These are phyloP conservation scores for Saguinus midas DNA, from an alignment of 2,113 vertebrate genomes.

Conservation along the genomic window DNA sequence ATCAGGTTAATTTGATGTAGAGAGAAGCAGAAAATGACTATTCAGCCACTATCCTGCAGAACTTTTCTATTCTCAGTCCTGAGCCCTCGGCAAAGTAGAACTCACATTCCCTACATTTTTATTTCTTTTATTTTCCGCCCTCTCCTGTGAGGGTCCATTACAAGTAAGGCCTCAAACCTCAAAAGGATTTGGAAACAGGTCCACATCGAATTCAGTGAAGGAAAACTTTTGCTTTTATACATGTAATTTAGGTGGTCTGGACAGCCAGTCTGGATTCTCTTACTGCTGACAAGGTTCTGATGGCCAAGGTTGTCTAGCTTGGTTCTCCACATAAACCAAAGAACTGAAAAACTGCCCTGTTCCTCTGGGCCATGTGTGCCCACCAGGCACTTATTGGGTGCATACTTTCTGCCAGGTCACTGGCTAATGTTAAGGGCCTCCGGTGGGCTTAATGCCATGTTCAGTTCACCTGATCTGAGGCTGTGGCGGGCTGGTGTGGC, in stretches of 20 bases:
- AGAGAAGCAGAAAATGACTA: not conserved
- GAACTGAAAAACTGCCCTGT: not conserved
- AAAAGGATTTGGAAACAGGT: not conserved
- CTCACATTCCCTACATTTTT: conserved; percentile 40
- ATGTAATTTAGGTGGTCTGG: not conserved
- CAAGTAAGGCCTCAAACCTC: not conserved
- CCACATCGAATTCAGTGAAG: not conserved
- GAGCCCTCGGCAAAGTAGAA: not conserved
- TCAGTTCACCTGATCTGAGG: conserved; percentile 44
- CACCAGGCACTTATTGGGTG: not conserved
- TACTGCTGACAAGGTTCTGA: not conserved
- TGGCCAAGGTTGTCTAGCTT: not conserved
- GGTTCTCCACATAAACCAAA: conserved; percentile 1
- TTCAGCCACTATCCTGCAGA: not conserved
- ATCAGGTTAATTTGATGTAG: not conserved
- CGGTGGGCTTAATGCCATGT: not conserved
- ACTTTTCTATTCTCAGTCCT: conserved; percentile 21
- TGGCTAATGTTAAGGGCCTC: conserved; percentile 1
- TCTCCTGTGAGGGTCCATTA: not conserved
- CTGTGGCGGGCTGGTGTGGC: not conserved
- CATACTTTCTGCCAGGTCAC: not conserved
- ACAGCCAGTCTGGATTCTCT: not conserved
- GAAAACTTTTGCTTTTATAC: not conserved
- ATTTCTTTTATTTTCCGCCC: not conserved
- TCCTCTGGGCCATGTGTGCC: not conserved